phyloP scores from a whole-genome alignment of 2,797 vertebrate genomes.

The Gila robusta region DNA sequence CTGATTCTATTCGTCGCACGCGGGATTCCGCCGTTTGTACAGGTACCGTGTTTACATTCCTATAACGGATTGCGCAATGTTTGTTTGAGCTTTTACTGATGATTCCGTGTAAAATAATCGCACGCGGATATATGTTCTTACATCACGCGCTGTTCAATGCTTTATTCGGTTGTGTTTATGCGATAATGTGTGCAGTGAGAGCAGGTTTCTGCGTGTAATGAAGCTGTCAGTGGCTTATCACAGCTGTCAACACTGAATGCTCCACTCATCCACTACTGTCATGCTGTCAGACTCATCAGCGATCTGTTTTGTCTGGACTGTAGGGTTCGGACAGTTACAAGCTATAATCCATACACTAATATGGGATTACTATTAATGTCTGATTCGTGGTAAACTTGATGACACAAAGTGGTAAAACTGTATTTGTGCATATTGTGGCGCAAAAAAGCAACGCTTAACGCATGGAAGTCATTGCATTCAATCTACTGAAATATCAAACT shows the following conservation, averaged over 20 bases:
- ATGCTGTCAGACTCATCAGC: background rate
- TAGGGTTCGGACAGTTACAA: background rate
- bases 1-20: conserved; percentile 21
- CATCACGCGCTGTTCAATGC: background rate
- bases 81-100: background rate
- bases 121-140: background rate
- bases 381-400: background rate
- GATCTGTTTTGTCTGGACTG: background rate
- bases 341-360: background rate
- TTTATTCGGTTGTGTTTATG: background rate
- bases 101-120: background rate
- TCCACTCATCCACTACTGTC: background rate
- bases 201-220: background rate
- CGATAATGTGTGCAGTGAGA: background rate
- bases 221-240: conserved; percentile 7
- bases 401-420: background rate
- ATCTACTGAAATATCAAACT: background rate
- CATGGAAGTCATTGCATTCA: background rate
- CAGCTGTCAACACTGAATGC: background rate
- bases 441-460: background rate
- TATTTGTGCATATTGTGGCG: background rate
- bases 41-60: conserved; percentile 17
- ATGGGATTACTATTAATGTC: background rate
- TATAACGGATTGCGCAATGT: background rate
- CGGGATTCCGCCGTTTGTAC: background rate